Percentiles rank a stretch among this genome's conserved stretches.
Evolutionary conservation across 2,797 vertebrate species (phyloP).

Genomic region (Tokudaia tokunoshimensis): DNA sequence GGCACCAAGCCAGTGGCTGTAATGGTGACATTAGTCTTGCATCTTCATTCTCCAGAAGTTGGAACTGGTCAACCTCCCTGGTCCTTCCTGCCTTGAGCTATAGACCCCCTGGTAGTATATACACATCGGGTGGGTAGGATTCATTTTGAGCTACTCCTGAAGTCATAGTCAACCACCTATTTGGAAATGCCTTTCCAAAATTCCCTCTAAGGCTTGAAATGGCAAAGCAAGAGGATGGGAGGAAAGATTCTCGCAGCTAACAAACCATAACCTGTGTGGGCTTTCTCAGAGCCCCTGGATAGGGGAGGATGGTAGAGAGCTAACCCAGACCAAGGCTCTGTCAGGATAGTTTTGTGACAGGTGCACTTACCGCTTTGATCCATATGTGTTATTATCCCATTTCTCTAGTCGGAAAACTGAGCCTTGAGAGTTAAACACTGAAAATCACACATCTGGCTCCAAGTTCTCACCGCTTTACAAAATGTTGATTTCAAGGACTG

Average conservation of each 20-base stretch:
- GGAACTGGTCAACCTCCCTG: background rate
- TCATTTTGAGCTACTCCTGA: background rate
- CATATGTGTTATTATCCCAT: background rate
- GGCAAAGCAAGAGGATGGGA: background rate
- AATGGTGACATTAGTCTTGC: background rate
- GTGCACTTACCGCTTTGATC: background rate
- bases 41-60: background rate
- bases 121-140: too few relatives aligned
- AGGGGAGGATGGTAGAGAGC: background rate
- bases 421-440: background rate
- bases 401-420: background rate
- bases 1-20: background rate
- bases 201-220: background rate
- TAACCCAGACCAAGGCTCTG: background rate
- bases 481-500: background rate
- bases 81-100: background rate
- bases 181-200: background rate
- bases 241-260: background rate
- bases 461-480: background rate
- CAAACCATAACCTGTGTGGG: background rate
- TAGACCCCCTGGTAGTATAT: accelerated
- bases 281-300: too few relatives aligned
- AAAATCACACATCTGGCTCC: background rate
- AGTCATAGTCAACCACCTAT: background rate
- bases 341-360: background rate